Evolutionary conservation across 2,797 vertebrate species (phyloP).

Genomic region (Sibirionetta formosa): DNA sequence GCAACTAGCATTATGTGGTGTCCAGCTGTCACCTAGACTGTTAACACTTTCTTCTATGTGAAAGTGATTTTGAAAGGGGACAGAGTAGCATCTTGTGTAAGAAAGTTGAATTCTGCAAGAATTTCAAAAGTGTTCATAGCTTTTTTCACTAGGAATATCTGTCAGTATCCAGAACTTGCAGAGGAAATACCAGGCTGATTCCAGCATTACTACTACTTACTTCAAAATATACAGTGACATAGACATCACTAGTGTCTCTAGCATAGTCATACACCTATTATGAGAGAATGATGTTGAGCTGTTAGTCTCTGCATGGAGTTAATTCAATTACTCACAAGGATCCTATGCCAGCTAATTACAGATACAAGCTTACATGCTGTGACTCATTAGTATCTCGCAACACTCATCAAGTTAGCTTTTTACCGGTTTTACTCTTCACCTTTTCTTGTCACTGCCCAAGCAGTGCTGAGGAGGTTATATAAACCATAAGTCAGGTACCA

Average conservation of each 20-base stretch:
- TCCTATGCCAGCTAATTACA: neutral
- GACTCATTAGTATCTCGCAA: neutral
- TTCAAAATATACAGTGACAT: neutral
- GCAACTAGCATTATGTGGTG: neutral
- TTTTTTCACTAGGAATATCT: neutral
- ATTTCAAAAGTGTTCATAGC: neutral
- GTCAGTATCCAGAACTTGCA: neutral
- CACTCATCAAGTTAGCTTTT: neutral
- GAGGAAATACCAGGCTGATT: neutral
- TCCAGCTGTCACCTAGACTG: neutral
- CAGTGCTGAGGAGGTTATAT: neutral
- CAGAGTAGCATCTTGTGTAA: accelerated
- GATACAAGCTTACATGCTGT: neutral
- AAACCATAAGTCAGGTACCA: neutral
- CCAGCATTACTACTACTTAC: neutral
- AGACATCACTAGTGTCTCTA: neutral
- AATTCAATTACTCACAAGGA: neutral
- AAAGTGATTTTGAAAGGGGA: neutral
- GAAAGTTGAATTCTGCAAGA: neutral
- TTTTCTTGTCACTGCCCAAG: neutral
- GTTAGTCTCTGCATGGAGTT: neutral
- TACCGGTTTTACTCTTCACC: neutral
- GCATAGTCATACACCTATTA: neutral
- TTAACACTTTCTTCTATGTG: neutral
- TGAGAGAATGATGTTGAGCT: neutral